Evolutionary conservation across 2,888 invertebrate species (phyloP), one percentile per base, ranked within the genome.

Genomic region (Danaus chrysippus): DNA sequence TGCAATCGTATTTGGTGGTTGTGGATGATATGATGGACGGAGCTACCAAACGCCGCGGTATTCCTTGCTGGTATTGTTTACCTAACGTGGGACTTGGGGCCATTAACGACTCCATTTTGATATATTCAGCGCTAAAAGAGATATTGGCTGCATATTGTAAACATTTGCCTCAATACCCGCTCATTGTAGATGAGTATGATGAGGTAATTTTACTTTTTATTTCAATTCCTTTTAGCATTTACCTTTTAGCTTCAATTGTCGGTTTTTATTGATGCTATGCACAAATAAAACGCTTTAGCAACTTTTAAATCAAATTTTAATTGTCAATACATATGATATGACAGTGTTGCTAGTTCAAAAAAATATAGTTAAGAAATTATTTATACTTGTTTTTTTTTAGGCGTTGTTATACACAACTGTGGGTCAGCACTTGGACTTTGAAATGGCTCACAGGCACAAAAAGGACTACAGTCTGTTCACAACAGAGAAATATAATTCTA

Each of bases 1-100:
- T 97, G 1, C 98, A 98, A 90, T 95, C 96, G 10, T 96, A 94
- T 81, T 95, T 97, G 71, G 82, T 99, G 43, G 93, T 99, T 0
- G 84, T 93, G 34, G 99, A 99, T 82, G 99, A 99, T 80, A 94
- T 99, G 56, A 96, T 98, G 95, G 99, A 99, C 81, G 88, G 92
- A 0, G 95, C 98, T 1, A 86, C 92, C 63, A 95, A 94, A 0
- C 93, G 99, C n/a, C 93, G 99, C 63, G 98, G 98, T 6, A 92
- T 94, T 72, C 94, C 94, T 0, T 98, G 98, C 81, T 99, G 99
- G 99, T 96, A 97, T 83, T 92, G 92, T 56, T 81, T 93, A 49
- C 93, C 95, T 0, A 92, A 93, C 58, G 93, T 96, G 1, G 95
- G 95, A 0, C 73, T 94, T 6, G 91, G 89, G 1, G 98, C 97